Evolutionary conservation across 2,888 invertebrate genomes (phyloP), one percentile per base, ranked within the genome.

Genomic region (Dryobotodes eremita): DNA sequence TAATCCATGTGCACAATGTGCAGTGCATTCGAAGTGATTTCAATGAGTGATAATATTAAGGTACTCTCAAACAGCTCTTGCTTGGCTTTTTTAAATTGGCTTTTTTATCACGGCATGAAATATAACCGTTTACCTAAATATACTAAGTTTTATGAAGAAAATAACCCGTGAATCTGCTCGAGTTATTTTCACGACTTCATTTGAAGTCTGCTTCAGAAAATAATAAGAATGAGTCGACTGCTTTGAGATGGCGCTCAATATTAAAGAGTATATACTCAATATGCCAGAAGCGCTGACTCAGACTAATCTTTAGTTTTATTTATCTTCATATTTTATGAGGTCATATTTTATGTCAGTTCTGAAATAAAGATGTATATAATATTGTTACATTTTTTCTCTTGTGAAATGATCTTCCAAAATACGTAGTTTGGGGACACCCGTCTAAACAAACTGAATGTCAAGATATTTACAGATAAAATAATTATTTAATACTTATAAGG

Each of bases 311-410:
- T n/a, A 36, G 17, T 64, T 55, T 46, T 55, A 36, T 55, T 55
- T 36, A 48, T 48, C 17, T 48, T 31, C 31, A 75, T 76, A 76
- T 75, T 64, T 76, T 46, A 64, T 64, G 46, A 76, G 31, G n/a
- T 23, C 42, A 15, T 48, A n/a, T 31, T 64, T 64, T 48, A 55
- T 15, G 11, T 55, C 64, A 55, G 15, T 55, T 55, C 1, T 6
- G 31, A n/a, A 1, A 26, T 6, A 15, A 31, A 59, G 6, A 73
- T 26, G 20, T 26, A 23, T 42, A 26, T 42, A 6, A 20, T 13
- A 7, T 20, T 42, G 2, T 73, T 53, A 8, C 53, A 55, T 26
- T 15, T n/a, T 71, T 10, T 42, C 0, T n/a, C 7, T 59, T 46
- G 20, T 6, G 15, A 1, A 20, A 31, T 36, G 5, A 26, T 20